Base-by-base conservation (phyloP, 2,113 vertebrate species). In the Maccullochella peelii region DNA sequence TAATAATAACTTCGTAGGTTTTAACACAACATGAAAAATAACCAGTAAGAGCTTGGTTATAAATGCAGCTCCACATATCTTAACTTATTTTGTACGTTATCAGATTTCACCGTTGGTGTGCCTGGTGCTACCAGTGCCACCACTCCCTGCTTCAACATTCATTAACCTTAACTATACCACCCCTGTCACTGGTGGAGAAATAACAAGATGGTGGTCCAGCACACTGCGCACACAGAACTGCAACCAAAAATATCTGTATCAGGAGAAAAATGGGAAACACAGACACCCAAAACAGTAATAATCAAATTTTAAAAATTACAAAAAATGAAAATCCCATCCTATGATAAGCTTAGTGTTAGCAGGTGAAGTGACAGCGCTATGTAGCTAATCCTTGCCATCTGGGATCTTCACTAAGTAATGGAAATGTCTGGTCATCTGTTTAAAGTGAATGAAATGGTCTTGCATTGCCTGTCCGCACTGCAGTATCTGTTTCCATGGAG, bases 401-500 rank as follows among this genome's bases (percentile, higher is more conserved):
- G 83, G 55, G 84, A 80, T 73, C 69, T 77, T 63, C 65, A 66
- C 47, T n/a, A 66, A 85, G 69, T 77, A 84, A 89, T 77, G 75
- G 61, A 77, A 81, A 54, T 63, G 73, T 84, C 78, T 62, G 83
- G 71, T 79, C 66, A 75, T 87, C 79, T 63, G 67, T 84, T 75
- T 67, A 67, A 80, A 87, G 83, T 72, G 68, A 85, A 87, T 75
- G 27, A 87, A 89, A 85, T 42, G 61, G 63, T 55, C 73, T 72
- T 72, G 82, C 3, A 15, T 65, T 12, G 27, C 59, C 73, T 86
- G 33, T 83, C 66, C 23, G 40, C 78, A 72, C 71, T 73, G 82
- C 73, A 40, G 69, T 72, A 65, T 92, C 72, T 72, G 55, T 70
- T 88, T 85, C 69, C 30, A 65, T 50, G 25, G 75, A 81, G 75